Evolutionary conservation across 2,797 vertebrate genomes (phyloP).

Genomic region (Acestrorhynchus altus): DNA sequence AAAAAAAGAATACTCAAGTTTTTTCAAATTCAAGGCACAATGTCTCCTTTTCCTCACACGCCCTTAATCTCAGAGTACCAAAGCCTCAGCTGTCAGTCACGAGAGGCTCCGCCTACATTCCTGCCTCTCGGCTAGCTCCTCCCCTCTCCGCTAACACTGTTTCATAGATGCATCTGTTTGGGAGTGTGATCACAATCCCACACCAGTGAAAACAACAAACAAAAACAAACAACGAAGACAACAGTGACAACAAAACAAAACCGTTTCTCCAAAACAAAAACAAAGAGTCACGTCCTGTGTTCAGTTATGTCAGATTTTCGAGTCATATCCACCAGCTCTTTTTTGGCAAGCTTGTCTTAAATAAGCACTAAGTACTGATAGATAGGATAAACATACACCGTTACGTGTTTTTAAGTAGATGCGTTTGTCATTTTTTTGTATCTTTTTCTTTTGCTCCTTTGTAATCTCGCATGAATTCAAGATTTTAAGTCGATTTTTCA

Average conservation of each 20-base stretch:
- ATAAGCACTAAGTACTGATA: conserved; percentile 89
- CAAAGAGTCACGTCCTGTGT: conserved; percentile 81
- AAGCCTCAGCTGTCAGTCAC: conserved; percentile 62
- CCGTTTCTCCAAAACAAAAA: conserved; percentile 62
- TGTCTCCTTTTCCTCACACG: conserved; percentile 71
- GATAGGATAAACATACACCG: conserved; percentile 86
- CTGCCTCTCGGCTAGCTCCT: conserved; percentile 65
- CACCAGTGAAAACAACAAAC: conserved; percentile 79
- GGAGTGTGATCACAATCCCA: conserved; percentile 77
- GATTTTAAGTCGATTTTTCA: conserved; percentile 81
- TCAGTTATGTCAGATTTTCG: conserved; percentile 81
- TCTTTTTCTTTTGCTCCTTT: conserved; percentile 80
- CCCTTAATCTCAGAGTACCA: conserved; percentile 59
- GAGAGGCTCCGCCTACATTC: conserved; percentile 69
- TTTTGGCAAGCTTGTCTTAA: conserved; percentile 87
- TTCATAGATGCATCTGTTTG: conserved; percentile 71
- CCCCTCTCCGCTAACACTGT: conserved; percentile 69
- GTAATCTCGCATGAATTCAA: conserved; percentile 77
- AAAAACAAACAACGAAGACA: conserved; percentile 58
- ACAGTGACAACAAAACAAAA: conserved; percentile 59
- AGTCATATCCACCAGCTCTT: conserved; percentile 84
- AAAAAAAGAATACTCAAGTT: conserved; percentile 62
- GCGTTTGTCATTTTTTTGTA: conserved; percentile 82
- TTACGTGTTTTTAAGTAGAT: conserved; percentile 85
- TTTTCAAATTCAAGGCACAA: conserved; percentile 86